These are phyloP conservation scores for Drosophila tsacasi DNA, from an alignment of 1,140 invertebrate genomes.

Conservation along the genomic window DNA sequence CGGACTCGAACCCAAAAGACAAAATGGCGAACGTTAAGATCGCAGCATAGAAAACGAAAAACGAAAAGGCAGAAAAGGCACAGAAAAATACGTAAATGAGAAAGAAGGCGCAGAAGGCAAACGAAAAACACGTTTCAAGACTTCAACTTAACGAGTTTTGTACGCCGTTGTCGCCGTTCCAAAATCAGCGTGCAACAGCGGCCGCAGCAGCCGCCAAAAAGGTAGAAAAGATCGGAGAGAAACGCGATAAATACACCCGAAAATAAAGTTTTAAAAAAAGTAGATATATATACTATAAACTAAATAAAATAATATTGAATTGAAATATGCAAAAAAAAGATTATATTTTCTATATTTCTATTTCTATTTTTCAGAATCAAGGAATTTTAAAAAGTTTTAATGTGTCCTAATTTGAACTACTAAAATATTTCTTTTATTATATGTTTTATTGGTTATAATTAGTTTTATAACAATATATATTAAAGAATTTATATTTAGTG, in stretches of 20 bases:
- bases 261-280: slow-evolving; percentile 37
- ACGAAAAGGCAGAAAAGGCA: slow-evolving; percentile 12
- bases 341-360: not conserved
- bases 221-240: slow-evolving; percentile 50
- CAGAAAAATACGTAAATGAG: slow-evolving; percentile 27
- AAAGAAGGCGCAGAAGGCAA: slow-evolving; percentile 47
- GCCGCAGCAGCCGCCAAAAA: slow-evolving; percentile 44
- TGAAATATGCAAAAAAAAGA: not conserved
- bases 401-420: no score
- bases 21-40: slow-evolving; percentile 72
- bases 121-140: slow-evolving; percentile 68
- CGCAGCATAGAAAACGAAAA: slow-evolving; percentile 37
- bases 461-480: no score
- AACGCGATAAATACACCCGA: slow-evolving; percentile 45
- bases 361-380: not conserved
- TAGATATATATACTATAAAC: not conserved
- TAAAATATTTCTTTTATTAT: no score
- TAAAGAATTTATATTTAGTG: no score
- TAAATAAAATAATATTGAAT: not conserved
- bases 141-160: slow-evolving; percentile 74
- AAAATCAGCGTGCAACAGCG: slow-evolving; percentile 68
- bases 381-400: no score
- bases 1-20: slow-evolving; percentile 22
- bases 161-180: slow-evolving; percentile 37
- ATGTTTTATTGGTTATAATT: no score